Evolutionary conservation across 2,888 invertebrate genomes (phyloP).

Genomic region (Apodemia hepburni): DNA sequence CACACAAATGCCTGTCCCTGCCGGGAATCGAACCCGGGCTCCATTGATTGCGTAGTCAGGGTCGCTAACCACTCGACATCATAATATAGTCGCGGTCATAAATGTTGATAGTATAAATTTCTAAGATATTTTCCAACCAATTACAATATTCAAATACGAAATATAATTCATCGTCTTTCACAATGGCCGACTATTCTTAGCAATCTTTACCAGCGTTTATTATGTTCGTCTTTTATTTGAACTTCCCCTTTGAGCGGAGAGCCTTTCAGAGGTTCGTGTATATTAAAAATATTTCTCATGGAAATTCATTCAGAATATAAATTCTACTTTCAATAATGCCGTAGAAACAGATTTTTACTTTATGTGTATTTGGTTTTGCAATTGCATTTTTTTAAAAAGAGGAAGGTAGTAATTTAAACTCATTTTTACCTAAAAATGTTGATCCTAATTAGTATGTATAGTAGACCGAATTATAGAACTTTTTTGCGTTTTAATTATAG

Average conservation of each 20-base stretch:
- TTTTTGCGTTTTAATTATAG: too few relatives aligned
- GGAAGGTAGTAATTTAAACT: background rate
- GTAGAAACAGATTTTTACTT: slow-evolving; percentile 16
- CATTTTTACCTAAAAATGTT: background rate
- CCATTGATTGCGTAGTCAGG: too few relatives aligned
- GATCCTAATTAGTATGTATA: background rate
- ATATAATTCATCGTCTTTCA: slow-evolving; percentile 3
- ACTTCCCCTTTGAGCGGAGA: slow-evolving; percentile 46
- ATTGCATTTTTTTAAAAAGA: background rate
- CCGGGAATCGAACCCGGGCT: too few relatives aligned
- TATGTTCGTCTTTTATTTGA: slow-evolving; percentile 46
- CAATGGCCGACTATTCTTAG: slow-evolving; percentile 24
- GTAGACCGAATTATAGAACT: too few relatives aligned
- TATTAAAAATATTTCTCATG: slow-evolving; percentile 51
- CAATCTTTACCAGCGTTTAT: slow-evolving; percentile 41
- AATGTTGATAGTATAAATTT: background rate
- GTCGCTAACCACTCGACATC: too few relatives aligned
- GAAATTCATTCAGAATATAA: slow-evolving; percentile 33
- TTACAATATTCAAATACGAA: background rate
- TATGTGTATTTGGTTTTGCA: background rate
- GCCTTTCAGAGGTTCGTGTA: slow-evolving; percentile 43
- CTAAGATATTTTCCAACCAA: background rate
- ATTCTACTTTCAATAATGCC: slow-evolving; percentile 30
- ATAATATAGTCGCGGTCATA: too few relatives aligned
- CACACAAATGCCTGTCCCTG: too few relatives aligned